Evolutionary conservation across 2,113 vertebrate species (phyloP), one percentile per base, ranked within the genome.

Genomic region (Rattus rattus): DNA sequence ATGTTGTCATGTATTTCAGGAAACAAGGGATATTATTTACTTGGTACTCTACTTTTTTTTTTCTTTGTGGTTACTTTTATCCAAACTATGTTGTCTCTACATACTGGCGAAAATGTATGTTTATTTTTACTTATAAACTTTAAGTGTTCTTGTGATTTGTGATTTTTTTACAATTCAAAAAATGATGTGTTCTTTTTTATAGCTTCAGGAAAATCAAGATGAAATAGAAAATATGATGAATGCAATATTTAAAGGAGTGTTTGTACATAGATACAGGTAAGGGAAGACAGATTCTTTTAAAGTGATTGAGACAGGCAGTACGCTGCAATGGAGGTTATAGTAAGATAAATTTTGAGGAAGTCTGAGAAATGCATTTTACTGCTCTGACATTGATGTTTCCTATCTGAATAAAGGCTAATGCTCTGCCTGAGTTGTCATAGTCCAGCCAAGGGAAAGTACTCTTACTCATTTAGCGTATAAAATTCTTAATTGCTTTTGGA

Each of bases 221-320:
- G 99, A 99, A 98, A 99, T 99, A 98, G 99, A 99, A 98, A 99
- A 99, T 98, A 99, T 99, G 99, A 99, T 99, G 99, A 99, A 99
- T 98, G 99, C 99, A 96, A 99, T 99, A 98, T 99, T 99, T 99
- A 99, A 99, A 99, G 99, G 99, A 97, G 99, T 99, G 97, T 99
- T 99, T 98, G 99, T 99, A 98, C 99, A 99, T 98, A 98, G 99
- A 99, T 99, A 99, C 98, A 98, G 99, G 99, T 99, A 99, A 97
- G 99, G 97, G 36, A 79, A 20, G 28, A 92, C 89, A 77, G 5
- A 87, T n/a, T 16, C 26, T 81, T 43, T 86, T 79, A 85, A 92
- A 69, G 8, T 92, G n/a, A 17, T 70, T 93, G 90, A 88, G 49
- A 6, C 20, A 84, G 8, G 4, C 10, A 87, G 8, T 73, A 52